Evolutionary conservation across 2,113 vertebrate species (phyloP).

Genomic region (Hydropotes inermis): DNA sequence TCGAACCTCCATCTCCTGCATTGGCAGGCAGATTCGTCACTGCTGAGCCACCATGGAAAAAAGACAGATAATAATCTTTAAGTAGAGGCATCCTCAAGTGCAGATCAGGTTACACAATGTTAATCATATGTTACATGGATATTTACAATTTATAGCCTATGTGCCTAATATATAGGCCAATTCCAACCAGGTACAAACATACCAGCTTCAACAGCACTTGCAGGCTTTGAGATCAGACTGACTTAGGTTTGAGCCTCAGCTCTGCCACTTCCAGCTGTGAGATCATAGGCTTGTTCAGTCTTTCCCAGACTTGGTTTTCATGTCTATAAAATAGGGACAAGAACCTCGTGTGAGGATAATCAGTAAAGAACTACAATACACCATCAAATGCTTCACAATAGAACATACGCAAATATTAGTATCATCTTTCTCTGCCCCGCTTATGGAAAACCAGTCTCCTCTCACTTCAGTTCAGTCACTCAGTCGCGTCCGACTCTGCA

Average conservation of each 20-base stretch:
- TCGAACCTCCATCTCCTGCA: background rate
- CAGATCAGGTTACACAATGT: background rate
- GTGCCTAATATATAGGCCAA: background rate
- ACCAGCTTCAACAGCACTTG: background rate
- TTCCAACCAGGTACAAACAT: background rate
- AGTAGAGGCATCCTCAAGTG: background rate
- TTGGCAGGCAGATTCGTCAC: background rate
- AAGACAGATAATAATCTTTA: background rate
- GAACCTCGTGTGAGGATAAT: background rate
- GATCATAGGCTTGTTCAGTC: accelerated
- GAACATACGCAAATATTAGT: too few species aligned
- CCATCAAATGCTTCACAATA: background rate
- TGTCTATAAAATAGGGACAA: background rate
- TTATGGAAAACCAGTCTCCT: background rate
- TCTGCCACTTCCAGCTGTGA: background rate
- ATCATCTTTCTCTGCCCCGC: background rate
- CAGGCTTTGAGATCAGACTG: background rate
- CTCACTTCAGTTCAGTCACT: background rate
- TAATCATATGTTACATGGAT: background rate
- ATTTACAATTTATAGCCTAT: background rate
- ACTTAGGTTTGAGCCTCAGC: background rate
- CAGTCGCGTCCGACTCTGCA: accelerated
- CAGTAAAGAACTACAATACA: background rate
- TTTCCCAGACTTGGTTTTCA: background rate
- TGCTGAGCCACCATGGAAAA: background rate